phyloP scores from a whole-genome alignment of 2,888 invertebrate genomes.

The Apocheima hispidaria region DNA sequence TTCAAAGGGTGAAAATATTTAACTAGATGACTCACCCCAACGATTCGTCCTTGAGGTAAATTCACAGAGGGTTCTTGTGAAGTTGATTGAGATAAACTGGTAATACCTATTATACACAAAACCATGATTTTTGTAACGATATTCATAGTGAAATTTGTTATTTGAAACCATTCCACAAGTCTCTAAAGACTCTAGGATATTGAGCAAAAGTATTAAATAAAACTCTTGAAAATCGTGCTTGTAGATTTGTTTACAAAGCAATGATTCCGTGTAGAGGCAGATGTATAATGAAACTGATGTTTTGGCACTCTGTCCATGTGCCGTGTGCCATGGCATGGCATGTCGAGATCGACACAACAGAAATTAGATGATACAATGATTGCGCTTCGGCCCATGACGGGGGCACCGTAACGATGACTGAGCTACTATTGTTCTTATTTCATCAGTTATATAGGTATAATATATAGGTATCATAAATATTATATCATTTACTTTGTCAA shows the following conservation, averaged over 20 bases:
- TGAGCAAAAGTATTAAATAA: background rate
- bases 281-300: constrained; percentile 58
- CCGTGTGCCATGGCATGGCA: constrained; percentile 46
- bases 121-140: constrained; percentile 12
- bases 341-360: constrained; percentile 65
- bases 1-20: too few species aligned
- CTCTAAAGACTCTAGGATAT: background rate
- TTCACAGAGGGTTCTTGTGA: constrained; percentile 83
- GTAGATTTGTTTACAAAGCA: constrained; percentile 8
- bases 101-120: constrained; percentile 25
- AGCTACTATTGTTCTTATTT: constrained; percentile 75
- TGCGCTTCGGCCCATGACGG: constrained; percentile 77
- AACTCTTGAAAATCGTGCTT: background rate
- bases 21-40: constrained; percentile 81
- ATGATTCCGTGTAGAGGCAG: constrained; percentile 22
- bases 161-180: constrained; percentile 9
- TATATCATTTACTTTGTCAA: constrained; percentile 35
- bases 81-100: constrained; percentile 39
- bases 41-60: constrained; percentile 85
- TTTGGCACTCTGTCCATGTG: constrained; percentile 48
- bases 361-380: constrained; percentile 77
- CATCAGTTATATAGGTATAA: constrained; percentile 54
- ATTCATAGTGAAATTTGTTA: constrained; percentile 16
- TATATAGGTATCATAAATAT: too few species aligned
- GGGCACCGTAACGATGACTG: constrained; percentile 66